A percentile compares a stretch with the other conserved stretches of the same genome.
These are phyloP conservation scores for Phaedon cochleariae DNA, from an alignment of 2,888 invertebrate species.

Conservation along the genomic window DNA sequence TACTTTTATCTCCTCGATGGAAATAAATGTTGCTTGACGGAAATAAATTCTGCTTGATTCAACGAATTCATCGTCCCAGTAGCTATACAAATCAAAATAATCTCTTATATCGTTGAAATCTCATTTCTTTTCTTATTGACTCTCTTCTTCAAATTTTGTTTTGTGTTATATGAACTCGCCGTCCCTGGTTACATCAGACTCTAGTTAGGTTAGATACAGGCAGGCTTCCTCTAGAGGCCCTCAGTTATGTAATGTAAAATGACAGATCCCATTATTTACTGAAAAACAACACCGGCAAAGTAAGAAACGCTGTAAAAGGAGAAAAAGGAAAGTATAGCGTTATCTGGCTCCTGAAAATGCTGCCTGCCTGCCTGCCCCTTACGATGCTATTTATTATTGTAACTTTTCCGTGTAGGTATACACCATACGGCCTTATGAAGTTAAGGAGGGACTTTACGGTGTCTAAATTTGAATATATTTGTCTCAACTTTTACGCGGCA, in stretches of 20 bases:
- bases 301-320: constrained; percentile 61
- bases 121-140: too few relatives aligned
- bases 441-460: constrained; percentile 25
- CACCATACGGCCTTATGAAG: constrained; percentile 19
- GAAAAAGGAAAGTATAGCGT: constrained; percentile 57
- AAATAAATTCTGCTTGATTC: too few relatives aligned
- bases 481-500: constrained; percentile 22
- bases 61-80: too few relatives aligned
- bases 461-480: constrained; percentile 32
- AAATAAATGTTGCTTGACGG: too few relatives aligned
- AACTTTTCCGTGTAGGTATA: constrained; percentile 38
- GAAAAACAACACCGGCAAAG: constrained; percentile 62
- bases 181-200: constrained; percentile 43
- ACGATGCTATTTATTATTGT: constrained; percentile 50
- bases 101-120: too few relatives aligned
- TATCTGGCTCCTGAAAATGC: constrained; percentile 53
- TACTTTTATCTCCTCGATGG: too few relatives aligned
- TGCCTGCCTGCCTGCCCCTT: constrained; percentile 46
- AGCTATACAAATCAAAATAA: too few relatives aligned
- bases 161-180: too few relatives aligned
- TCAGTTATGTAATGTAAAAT: constrained; percentile 61
- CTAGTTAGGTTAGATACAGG: constrained; percentile 44
- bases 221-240: constrained; percentile 53
- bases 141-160: too few relatives aligned
- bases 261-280: constrained; percentile 65